phyloP scores from a whole-genome alignment of 2,113 vertebrate genomes.

The Seriola dumerili region DNA sequence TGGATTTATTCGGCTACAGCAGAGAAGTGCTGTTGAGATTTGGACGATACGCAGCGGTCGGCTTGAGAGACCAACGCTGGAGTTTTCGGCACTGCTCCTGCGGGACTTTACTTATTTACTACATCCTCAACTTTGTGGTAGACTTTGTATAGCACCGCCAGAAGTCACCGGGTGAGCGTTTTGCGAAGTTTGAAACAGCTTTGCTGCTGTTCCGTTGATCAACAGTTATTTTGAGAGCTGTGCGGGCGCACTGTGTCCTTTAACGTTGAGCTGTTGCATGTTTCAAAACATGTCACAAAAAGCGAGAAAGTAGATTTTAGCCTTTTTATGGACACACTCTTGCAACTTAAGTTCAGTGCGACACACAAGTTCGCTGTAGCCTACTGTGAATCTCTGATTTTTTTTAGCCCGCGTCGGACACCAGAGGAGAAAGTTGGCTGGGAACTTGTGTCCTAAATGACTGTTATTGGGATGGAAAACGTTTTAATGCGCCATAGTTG shows the following conservation, averaged over 20 bases:
- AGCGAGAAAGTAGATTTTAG: constrained; percentile 31
- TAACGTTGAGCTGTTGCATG: constrained; percentile 11
- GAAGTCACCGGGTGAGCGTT: background rate
- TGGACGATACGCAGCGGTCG: constrained; percentile 38
- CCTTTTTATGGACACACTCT: constrained; percentile 59
- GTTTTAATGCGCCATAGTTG: background rate
- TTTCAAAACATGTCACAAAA: constrained; percentile 46
- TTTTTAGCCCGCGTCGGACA: constrained; percentile 63
- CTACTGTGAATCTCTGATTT: constrained; percentile 71
- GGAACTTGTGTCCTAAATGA: constrained; percentile 62
- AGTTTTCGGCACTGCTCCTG: constrained; percentile 35
- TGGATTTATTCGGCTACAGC: constrained; percentile 60
- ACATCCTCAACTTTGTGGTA: background rate
- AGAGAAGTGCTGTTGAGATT: constrained; percentile 51
- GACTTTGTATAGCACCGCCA: background rate
- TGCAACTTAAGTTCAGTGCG: constrained; percentile 20
- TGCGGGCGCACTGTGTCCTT: constrained; percentile 32
- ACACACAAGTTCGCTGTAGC: constrained; percentile 11
- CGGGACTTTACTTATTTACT: constrained; percentile 28
- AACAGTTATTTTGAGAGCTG: constrained; percentile 22
- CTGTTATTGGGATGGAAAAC: constrained; percentile 47
- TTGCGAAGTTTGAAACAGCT: background rate
- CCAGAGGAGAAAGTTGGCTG: constrained; percentile 69
- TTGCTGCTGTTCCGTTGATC: background rate
- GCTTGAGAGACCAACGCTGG: constrained; percentile 45